A percentile compares a stretch with the other conserved stretches of the same genome.
Conservation (phyloP, 1,140 invertebrate species). For the Tetramorium alpestre region DNA sequence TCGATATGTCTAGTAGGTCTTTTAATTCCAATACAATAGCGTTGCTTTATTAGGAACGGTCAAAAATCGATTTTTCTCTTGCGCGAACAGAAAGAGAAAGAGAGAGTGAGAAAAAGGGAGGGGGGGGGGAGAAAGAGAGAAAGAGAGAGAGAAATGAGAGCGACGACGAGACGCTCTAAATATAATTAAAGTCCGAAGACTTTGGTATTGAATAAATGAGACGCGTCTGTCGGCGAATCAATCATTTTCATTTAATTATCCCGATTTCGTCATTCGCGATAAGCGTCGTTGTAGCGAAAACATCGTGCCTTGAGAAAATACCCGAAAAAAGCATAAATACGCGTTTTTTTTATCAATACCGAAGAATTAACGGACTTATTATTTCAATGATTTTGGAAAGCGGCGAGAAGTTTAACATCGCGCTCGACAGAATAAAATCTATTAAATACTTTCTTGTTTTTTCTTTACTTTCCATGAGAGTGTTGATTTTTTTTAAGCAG, state of each 20-base stretch:
- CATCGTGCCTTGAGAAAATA: constrained; percentile 58
- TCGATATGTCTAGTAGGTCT: constrained; percentile 48
- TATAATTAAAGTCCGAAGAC: constrained; percentile 57
- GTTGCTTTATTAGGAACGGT: constrained; percentile 64
- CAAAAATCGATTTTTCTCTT: constrained; percentile 48
- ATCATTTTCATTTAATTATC: constrained; percentile 75
- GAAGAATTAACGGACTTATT: constrained; percentile 6
- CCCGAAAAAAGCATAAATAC: constrained; percentile 20
- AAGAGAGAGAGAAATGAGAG: constrained; percentile 16
- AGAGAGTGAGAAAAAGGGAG: not conserved
- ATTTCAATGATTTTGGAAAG: not conserved
- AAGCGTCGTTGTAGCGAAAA: constrained; percentile 1
- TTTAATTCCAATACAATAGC: constrained; percentile 19
- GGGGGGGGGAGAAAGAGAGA: not conserved
- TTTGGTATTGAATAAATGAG: constrained; percentile 72
- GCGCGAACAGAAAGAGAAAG: constrained; percentile 1
- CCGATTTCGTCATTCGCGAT: not conserved
- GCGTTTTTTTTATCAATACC: constrained; percentile 59
- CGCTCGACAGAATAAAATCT: not conserved
- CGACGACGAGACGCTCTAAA: constrained; percentile 67
- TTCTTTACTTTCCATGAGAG: not conserved
- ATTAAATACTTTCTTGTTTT: not conserved
- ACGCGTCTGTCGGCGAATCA: constrained; percentile 77
- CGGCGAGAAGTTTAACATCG: not conserved
- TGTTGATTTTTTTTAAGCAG: not conserved